Evolutionary conservation across 2,888 invertebrate species (phyloP).

Genomic region (Phortica magna): DNA sequence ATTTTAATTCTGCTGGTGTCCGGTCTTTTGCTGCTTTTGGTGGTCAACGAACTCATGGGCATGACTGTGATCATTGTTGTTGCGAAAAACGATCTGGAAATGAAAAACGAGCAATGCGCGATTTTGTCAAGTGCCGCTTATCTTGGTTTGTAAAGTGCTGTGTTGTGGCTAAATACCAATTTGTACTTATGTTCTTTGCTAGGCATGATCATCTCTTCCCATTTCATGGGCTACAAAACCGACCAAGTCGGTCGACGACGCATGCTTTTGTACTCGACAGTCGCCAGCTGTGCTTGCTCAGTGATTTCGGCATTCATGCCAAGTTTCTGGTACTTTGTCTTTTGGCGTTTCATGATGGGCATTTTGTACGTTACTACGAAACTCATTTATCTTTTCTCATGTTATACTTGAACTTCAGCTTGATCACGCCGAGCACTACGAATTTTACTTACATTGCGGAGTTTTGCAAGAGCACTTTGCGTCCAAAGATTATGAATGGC

Average conservation of each 20-base stretch:
- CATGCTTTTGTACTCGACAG: constrained; percentile 23
- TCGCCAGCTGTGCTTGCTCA: constrained; percentile 27
- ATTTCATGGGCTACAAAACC: constrained; percentile 43
- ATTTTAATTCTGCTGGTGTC: constrained; percentile 19
- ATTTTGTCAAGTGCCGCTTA: constrained; percentile 31
- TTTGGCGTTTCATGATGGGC: constrained; percentile 41
- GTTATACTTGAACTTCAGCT: neutral
- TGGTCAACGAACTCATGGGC: constrained; percentile 34
- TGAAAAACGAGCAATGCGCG: neutral
- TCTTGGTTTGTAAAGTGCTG: neutral
- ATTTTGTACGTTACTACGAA: constrained; percentile 39
- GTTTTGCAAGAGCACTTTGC: constrained; percentile 28
- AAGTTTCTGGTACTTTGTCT: constrained; percentile 36
- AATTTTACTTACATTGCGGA: constrained; percentile 49
- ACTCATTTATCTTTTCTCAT: neutral
- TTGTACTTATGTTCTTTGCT: neutral
- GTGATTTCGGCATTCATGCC: constrained; percentile 40
- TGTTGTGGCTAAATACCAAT: neutral
- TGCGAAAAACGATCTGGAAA: constrained; percentile 37
- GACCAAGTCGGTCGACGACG: constrained; percentile 43
- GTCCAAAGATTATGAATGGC: constrained; percentile 42
- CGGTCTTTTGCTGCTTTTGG: constrained; percentile 13
- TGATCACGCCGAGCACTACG: constrained; percentile 16
- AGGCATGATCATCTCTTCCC: constrained; percentile 41
- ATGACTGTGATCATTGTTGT: constrained; percentile 10